Conservation (phyloP, 2,113 vertebrate species). For the Planiliza haematocheilus region DNA sequence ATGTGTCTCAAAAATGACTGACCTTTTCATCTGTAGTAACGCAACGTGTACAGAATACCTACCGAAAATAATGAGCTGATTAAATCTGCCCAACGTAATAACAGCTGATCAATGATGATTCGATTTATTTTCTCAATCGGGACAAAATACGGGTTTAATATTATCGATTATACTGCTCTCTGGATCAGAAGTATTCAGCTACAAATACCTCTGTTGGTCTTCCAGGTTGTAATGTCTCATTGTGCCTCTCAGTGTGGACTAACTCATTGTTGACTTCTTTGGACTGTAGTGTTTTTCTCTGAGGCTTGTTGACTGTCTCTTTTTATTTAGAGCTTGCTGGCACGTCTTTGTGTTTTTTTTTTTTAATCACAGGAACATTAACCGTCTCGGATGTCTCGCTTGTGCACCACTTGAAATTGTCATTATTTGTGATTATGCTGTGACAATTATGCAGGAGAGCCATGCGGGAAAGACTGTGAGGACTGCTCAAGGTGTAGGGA, state of each 20-base stretch:
- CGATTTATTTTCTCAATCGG: too few relatives aligned
- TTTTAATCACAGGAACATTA: conserved; percentile 21
- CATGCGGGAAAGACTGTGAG: not conserved
- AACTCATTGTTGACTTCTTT: too few relatives aligned
- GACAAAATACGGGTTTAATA: too few relatives aligned
- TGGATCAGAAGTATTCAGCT: too few relatives aligned
- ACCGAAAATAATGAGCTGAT: not conserved
- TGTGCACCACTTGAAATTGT: conserved; percentile 7
- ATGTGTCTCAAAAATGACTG: conserved; percentile 5
- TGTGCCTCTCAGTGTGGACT: conserved; percentile 8
- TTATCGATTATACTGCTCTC: too few relatives aligned
- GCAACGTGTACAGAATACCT: not conserved
- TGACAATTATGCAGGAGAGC: not conserved
- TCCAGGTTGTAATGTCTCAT: not conserved
- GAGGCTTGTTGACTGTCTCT: conserved; percentile 6
- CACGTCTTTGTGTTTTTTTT: conserved; percentile 5
- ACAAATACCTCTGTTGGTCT: too few relatives aligned
- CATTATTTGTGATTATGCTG: conserved; percentile 38
- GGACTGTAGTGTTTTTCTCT: conserved; percentile 7
- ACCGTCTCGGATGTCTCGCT: conserved; percentile 11
- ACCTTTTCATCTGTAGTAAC: conserved; percentile 32
- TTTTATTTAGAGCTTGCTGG: conserved; percentile 9
- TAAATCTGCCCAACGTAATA: not conserved
- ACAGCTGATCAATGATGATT: not conserved
- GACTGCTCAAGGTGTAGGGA: too few relatives aligned